These are phyloP conservation scores for Campoplex capitator DNA, from an alignment of 2,888 invertebrate species.

Conservation along the genomic window DNA sequence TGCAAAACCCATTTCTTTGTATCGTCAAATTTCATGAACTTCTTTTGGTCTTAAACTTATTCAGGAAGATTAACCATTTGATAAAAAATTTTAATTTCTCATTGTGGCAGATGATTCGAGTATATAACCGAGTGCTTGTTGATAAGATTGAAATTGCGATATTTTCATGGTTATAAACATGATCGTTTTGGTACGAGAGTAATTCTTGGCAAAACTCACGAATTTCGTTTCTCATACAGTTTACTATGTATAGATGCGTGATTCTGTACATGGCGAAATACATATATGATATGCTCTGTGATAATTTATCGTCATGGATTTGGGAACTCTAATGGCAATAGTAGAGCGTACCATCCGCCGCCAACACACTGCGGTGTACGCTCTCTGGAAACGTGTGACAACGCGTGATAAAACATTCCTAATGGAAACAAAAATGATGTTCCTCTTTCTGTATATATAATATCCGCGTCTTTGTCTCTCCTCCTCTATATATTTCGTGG, in stretches of 20 bases:
- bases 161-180: constrained; percentile 46
- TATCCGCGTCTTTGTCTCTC: constrained; percentile 4
- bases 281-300: constrained; percentile 51
- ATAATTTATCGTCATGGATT: constrained; percentile 72
- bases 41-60: background rate
- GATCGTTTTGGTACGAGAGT: constrained; percentile 58
- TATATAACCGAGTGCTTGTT: background rate
- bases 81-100: background rate
- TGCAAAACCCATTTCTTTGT: background rate
- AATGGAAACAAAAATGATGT: constrained; percentile 74
- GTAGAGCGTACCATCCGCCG: constrained; percentile 65
- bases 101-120: background rate
- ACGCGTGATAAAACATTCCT: constrained; percentile 71
- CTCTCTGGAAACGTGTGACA: constrained; percentile 65
- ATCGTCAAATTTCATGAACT: background rate
- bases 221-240: constrained; percentile 44
- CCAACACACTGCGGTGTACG: constrained; percentile 64
- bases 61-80: background rate
- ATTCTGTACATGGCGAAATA: constrained; percentile 34
- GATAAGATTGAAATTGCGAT: constrained; percentile 30
- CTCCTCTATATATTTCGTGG: constrained; percentile 31
- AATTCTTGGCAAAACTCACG: constrained; percentile 67
- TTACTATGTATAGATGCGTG: constrained; percentile 21
- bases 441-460: constrained; percentile 38
- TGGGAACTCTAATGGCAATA: constrained; percentile 72